Evolutionary conservation across 1,140 invertebrate species (phyloP).

Genomic region (Nephotettix cincticeps): DNA sequence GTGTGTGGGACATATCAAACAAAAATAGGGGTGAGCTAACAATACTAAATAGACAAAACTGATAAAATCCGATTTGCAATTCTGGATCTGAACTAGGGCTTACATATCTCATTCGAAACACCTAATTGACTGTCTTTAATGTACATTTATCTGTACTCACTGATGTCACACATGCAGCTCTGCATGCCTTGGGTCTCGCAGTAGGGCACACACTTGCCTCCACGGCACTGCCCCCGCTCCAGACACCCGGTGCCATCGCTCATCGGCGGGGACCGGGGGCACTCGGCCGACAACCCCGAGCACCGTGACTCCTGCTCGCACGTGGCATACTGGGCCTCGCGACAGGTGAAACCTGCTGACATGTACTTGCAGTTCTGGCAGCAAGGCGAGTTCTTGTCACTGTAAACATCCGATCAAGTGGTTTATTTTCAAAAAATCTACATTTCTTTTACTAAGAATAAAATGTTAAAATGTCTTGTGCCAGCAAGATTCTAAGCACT

Average conservation of each 20-base stretch:
- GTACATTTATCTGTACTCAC: too few relatives aligned
- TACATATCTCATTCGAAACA: too few relatives aligned
- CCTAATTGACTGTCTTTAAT: too few relatives aligned
- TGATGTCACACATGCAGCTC: slow-evolving; percentile 93
- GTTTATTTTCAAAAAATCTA: too few relatives aligned
- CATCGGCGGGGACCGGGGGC: slow-evolving; percentile 82
- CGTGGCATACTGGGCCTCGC: slow-evolving; percentile 82
- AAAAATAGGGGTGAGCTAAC: too few relatives aligned
- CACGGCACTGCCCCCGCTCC: slow-evolving; percentile 82
- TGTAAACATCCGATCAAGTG: slow-evolving; percentile 54
- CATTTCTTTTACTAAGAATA: too few relatives aligned
- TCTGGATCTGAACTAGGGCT: too few relatives aligned
- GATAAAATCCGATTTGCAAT: too few relatives aligned
- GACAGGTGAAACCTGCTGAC: slow-evolving; percentile 74
- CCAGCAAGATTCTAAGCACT: too few relatives aligned
- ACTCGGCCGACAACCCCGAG: slow-evolving; percentile 68
- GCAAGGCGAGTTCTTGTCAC: slow-evolving; percentile 93
- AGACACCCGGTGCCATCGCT: slow-evolving; percentile 82
- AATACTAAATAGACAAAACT: too few relatives aligned
- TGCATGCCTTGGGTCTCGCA: slow-evolving; percentile 89
- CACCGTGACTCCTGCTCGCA: slow-evolving; percentile 87
- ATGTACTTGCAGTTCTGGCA: slow-evolving; percentile 88
- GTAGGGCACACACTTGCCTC: slow-evolving; percentile 86
- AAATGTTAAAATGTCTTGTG: too few relatives aligned
- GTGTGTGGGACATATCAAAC: too few relatives aligned